Conservation (phyloP, 2,113 vertebrate genomes). For the Hassar affinis region DNA sequence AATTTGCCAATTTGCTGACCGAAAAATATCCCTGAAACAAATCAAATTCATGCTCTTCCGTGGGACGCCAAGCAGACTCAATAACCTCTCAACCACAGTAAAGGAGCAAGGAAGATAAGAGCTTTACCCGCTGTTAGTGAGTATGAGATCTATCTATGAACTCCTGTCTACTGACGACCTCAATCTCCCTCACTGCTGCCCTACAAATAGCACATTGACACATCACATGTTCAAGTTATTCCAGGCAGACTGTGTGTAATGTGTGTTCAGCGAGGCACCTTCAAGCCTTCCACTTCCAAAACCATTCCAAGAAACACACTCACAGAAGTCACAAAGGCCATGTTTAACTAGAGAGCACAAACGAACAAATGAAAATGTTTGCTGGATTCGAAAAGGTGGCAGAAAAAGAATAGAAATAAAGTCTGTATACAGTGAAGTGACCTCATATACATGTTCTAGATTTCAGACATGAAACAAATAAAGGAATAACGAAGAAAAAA, state of each 20-base stretch:
- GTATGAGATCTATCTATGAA: constrained; percentile 27
- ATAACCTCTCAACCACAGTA: neutral
- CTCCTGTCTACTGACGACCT: constrained; percentile 27
- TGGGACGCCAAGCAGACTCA: neutral
- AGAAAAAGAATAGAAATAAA: neutral
- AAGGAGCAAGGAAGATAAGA: neutral
- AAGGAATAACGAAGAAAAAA: too few species aligned
- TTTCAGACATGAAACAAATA: neutral
- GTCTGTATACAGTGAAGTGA: neutral
- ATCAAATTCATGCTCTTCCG: neutral
- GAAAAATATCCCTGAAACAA: neutral
- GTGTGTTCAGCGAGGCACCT: neutral
- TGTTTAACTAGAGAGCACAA: constrained; percentile 9
- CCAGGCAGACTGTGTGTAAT: constrained; percentile 52
- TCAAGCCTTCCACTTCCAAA: constrained; percentile 28
- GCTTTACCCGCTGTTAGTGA: constrained; percentile 30
- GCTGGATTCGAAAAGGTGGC: neutral
- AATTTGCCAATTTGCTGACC: neutral
- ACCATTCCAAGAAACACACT: constrained; percentile 17
- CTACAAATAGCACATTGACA: constrained; percentile 69
- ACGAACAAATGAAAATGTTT: neutral
- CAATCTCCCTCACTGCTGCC: constrained; percentile 41
- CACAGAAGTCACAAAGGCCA: neutral
- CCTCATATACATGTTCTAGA: neutral
- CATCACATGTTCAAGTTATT: constrained; percentile 74